These are phyloP conservation scores for Drosophila arizonae DNA, from an alignment of 1,140 invertebrate species.

Conservation along the genomic window DNA sequence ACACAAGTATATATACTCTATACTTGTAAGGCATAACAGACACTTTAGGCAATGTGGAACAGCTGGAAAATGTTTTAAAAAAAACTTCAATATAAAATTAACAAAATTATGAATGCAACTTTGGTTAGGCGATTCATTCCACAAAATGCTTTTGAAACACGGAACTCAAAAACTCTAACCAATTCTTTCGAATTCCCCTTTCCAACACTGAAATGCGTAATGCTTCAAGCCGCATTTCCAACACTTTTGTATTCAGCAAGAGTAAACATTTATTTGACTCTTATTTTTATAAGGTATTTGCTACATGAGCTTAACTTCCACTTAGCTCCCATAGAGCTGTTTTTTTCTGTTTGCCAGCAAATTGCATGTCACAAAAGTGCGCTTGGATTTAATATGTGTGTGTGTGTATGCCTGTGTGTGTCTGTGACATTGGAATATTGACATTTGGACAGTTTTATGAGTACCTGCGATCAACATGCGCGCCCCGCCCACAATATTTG, in stretches of 20 bases:
- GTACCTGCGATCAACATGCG: constrained; percentile 65
- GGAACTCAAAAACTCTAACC: too few species aligned
- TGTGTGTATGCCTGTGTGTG: not conserved
- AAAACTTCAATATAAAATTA: too few species aligned
- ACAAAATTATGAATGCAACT: too few species aligned
- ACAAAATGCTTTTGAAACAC: too few species aligned
- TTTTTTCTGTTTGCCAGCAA: constrained; percentile 46
- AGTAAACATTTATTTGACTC: not conserved
- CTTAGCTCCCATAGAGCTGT: not conserved
- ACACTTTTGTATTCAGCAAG: too few species aligned
- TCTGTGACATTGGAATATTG: constrained; percentile 62
- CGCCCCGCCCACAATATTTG: constrained; percentile 39
- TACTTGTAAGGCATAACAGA: not conserved
- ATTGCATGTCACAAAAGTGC: constrained; percentile 42
- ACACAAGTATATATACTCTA: constrained; percentile 24
- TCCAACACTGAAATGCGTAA: too few species aligned
- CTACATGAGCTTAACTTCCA: not conserved
- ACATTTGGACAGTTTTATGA: constrained; percentile 79
- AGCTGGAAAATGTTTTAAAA: too few species aligned
- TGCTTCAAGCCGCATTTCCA: too few species aligned
- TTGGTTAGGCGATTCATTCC: too few species aligned
- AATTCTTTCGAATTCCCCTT: too few species aligned
- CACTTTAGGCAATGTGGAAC: not conserved
- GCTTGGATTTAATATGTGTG: constrained; percentile 5
- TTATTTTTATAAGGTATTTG: constrained; percentile 17